Evolutionary conservation across 2,888 invertebrate species (phyloP), one percentile per base, ranked within the genome.

Genomic region (Resseliella maxima): DNA sequence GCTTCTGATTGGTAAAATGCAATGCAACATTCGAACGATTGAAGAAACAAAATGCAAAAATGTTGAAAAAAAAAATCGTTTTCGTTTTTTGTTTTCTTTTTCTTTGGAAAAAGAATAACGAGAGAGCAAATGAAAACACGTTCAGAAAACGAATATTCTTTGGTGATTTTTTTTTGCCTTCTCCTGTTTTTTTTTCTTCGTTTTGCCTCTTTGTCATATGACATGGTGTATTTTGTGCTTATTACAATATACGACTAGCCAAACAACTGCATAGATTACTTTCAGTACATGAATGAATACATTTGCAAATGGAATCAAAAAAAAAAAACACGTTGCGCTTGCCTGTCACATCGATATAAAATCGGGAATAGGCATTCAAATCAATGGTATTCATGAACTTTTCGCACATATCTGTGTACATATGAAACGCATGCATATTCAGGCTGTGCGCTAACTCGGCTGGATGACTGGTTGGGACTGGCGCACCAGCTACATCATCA

Each of bases 1-100:
- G 72, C 72, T 72, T 72, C 31, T 72, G 72, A 72, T 72, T 72
- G 72, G n/a, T 31, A 72, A 72, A 15, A 72, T 72, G 31, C 31
- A 41, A 12, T 41, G 41, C 41, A 41, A 59, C 18, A 50, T 6
- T 12, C 2, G 21, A 50, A 8, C 21, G 50, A 50, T 10, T 18
- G 10, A 59, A 59, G 24, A n/a, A 12, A 59, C 5, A 0, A 24
- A 27, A 27, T 5, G 59, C 27, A 18, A 50, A 50, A 50, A 50
- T 50, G 3, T 8, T 27, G 59, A 59, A 24, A 59, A 59, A 59
- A 24, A 59, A 27, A 59, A 5, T n/a, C n/a, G n/a, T n/a, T n/a
- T n/a, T n/a, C n/a, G n/a, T n/a, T n/a, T n/a, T n/a, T n/a, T n/a
- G n/a, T n/a, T n/a, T n/a, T n/a, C n/a, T n/a, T n/a, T n/a, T n/a